These are phyloP conservation scores for Thalassaphorura encarpata DNA, from an alignment of 1,140 invertebrate genomes.

Conservation along the genomic window DNA sequence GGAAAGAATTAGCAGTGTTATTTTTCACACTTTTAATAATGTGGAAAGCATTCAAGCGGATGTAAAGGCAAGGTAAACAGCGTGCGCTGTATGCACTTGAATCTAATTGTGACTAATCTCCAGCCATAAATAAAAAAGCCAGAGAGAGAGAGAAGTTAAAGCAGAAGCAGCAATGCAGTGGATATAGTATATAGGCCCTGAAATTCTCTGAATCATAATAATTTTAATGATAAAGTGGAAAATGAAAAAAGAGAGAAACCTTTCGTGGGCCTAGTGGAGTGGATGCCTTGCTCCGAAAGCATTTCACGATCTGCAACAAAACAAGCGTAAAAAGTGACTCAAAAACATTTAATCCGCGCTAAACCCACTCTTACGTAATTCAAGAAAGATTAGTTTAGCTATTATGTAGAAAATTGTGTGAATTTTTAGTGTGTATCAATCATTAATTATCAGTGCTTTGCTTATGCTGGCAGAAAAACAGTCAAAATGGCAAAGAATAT, in stretches of 20 bases:
- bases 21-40: no score
- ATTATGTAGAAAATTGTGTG: not conserved
- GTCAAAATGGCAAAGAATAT: no score
- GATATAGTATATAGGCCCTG: not conserved
- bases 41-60: no score
- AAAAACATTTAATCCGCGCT: conserved; percentile 2
- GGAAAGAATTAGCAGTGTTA: no score
- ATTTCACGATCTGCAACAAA: conserved; percentile 33
- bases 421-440: not conserved
- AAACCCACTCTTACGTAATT: not conserved
- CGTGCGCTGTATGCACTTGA: no score
- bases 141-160: not conserved
- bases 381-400: not conserved
- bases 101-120: no score
- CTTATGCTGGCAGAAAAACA: no score
- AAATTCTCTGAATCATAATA: not conserved
- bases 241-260: conserved; percentile 26
- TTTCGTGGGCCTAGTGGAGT: conserved; percentile 30
- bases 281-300: conserved; percentile 31
- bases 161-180: not conserved
- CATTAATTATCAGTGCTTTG: no score
- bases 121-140: no score
- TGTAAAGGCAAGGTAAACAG: no score
- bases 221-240: conserved; percentile 8
- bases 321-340: conserved; percentile 10